phyloP scores from a whole-genome alignment of 1,140 invertebrate species.

The Ooceraea biroi region DNA sequence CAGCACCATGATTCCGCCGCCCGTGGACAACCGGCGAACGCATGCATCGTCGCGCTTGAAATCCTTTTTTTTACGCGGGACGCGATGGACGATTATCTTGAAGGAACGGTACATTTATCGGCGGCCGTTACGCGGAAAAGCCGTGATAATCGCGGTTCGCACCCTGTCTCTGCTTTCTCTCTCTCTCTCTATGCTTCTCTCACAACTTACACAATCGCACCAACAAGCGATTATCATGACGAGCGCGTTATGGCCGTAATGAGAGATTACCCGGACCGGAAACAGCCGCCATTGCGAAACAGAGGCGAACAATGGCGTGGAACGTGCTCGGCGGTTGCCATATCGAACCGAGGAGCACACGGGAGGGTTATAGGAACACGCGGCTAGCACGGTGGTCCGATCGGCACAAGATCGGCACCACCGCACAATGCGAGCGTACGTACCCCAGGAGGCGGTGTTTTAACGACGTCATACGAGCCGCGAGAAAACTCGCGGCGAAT shows the following conservation, averaged over 20 bases:
- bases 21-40: neutral
- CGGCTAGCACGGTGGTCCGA: constrained; percentile 47
- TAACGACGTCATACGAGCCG: constrained; percentile 12
- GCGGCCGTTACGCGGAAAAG: constrained; percentile 1
- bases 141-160: constrained; percentile 5
- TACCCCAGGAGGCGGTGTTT: constrained; percentile 30
- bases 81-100: neutral
- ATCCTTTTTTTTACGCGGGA: neutral
- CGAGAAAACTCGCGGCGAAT: constrained; percentile 47
- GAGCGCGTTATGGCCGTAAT: constrained; percentile 60
- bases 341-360: constrained; percentile 50
- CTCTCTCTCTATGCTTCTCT: neutral
- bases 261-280: constrained; percentile 70
- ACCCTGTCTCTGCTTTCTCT: neutral
- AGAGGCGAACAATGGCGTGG: constrained; percentile 68
- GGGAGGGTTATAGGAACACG: neutral
- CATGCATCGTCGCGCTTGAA: neutral
- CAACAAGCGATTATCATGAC: constrained; percentile 58
- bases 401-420: constrained; percentile 31
- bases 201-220: neutral
- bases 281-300: constrained; percentile 54
- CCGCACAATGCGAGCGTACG: constrained; percentile 24
- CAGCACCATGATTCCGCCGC: neutral
- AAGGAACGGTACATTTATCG: constrained; percentile 36
- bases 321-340: constrained; percentile 53